phyloP scores from a whole-genome alignment of 1,140 invertebrate genomes.

The Zaprionus nigranus region DNA sequence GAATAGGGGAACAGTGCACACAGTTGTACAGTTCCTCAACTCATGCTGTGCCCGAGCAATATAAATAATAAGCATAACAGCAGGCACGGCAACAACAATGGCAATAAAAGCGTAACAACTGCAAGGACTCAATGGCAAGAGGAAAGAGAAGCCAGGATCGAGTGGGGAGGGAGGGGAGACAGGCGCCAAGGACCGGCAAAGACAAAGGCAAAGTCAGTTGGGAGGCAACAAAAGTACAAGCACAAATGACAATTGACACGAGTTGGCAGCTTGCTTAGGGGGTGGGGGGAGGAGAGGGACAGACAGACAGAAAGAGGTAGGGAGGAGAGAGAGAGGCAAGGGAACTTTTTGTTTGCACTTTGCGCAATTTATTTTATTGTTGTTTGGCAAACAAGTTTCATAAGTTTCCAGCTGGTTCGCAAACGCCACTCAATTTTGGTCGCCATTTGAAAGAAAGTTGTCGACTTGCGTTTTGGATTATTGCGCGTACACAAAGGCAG shows the following conservation, averaged over 20 bases:
- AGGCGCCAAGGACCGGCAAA: background rate
- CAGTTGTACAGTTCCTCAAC: background rate
- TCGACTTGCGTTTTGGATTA: conserved; percentile 68
- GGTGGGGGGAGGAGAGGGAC: background rate
- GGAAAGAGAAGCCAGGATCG: no score
- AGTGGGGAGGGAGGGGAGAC: conserved; percentile 6
- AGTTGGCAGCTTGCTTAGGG: conserved; percentile 26
- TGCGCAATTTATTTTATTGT: conserved; percentile 79
- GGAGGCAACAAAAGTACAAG: conserved; percentile 47
- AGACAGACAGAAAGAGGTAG: background rate
- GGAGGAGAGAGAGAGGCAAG: background rate
- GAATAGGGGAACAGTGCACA: background rate
- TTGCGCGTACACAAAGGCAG: conserved; percentile 15
- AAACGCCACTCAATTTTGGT: conserved; percentile 77
- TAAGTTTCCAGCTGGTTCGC: conserved; percentile 74
- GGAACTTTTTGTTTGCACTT: conserved; percentile 52
- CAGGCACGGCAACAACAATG: conserved; percentile 56
- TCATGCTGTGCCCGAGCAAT: conserved; percentile 54
- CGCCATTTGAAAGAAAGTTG: conserved; percentile 63
- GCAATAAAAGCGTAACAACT: conserved; percentile 66
- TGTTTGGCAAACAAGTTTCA: conserved; percentile 79
- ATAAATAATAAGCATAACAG: conserved; percentile 72
- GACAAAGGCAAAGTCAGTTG: conserved; percentile 56
- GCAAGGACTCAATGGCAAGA: conserved; percentile 10
- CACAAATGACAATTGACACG: conserved; percentile 73